Conservation (phyloP, 2,113 vertebrate genomes). For the Leiothrix lutea region DNA sequence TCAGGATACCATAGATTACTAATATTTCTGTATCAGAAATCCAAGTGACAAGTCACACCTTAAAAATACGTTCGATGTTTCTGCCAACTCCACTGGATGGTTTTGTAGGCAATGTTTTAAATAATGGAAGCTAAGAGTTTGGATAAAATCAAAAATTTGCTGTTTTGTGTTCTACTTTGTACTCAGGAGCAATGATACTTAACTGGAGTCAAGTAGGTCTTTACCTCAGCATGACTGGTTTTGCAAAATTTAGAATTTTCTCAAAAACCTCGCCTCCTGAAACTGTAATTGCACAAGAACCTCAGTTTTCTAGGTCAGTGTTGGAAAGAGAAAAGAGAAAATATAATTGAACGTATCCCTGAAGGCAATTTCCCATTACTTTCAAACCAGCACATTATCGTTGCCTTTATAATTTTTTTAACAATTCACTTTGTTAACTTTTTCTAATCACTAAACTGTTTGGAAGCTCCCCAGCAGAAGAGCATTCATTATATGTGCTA, state of each 20-base stretch:
- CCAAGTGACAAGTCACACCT: neutral
- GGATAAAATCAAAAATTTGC: neutral
- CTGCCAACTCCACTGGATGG: neutral
- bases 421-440: neutral
- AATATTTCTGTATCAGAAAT: neutral
- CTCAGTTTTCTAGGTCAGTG: neutral
- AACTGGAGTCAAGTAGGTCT: neutral
- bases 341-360: neutral
- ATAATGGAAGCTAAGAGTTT: neutral
- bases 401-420: neutral
- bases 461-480: neutral
- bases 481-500: neutral
- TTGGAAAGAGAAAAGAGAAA: neutral
- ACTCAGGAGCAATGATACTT: neutral
- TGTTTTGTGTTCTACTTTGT: neutral
- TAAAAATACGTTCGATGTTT: neutral
- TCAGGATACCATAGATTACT: neutral
- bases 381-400: neutral
- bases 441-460: neutral
- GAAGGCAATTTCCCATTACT: neutral
- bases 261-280: neutral
- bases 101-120: neutral
- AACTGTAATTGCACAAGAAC: neutral
- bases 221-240: neutral
- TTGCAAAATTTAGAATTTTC: neutral